These are phyloP conservation scores for Amphimallon solstitiale DNA, from an alignment of 2,888 invertebrate genomes.

Conservation along the genomic window DNA sequence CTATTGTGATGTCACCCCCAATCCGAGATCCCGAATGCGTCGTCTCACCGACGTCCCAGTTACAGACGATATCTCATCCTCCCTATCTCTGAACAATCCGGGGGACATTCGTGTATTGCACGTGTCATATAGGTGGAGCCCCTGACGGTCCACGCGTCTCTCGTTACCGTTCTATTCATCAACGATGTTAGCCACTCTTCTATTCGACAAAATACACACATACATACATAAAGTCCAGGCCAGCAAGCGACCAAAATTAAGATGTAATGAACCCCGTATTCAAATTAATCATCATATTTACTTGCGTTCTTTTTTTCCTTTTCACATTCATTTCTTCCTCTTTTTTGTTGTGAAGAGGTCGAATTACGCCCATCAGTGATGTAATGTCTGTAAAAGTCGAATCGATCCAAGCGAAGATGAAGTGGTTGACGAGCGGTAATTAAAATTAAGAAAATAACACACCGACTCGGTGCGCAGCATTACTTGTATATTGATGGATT, in stretches of 20 bases:
- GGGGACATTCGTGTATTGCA: slow-evolving; percentile 2
- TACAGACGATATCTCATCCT: not conserved
- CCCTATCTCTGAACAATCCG: not conserved
- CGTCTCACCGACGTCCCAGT: not conserved
- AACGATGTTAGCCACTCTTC: slow-evolving; percentile 18
- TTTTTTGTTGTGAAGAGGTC: too few species aligned
- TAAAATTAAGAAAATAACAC: too few species aligned
- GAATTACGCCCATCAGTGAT: too few species aligned
- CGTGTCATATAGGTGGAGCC: slow-evolving; percentile 37
- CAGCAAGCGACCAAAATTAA: not conserved
- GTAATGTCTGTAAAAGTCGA: too few species aligned
- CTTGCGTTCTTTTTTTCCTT: not conserved
- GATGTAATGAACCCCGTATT: slow-evolving; percentile 23
- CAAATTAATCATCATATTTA: slow-evolving; percentile 14
- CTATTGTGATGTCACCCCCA: slow-evolving; percentile 12
- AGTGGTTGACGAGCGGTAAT: too few species aligned
- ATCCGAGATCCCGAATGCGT: not conserved
- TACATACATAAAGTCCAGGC: not conserved
- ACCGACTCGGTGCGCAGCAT: too few species aligned
- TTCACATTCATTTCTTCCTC: too few species aligned
- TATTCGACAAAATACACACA: not conserved
- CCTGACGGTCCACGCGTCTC: slow-evolving; percentile 40
- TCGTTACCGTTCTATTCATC: slow-evolving; percentile 44
- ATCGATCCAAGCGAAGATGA: too few species aligned
- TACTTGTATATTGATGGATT: too few species aligned